Conservation (phyloP, 1,140 invertebrate genomes). For the Trachymyrmex cornetzi region DNA sequence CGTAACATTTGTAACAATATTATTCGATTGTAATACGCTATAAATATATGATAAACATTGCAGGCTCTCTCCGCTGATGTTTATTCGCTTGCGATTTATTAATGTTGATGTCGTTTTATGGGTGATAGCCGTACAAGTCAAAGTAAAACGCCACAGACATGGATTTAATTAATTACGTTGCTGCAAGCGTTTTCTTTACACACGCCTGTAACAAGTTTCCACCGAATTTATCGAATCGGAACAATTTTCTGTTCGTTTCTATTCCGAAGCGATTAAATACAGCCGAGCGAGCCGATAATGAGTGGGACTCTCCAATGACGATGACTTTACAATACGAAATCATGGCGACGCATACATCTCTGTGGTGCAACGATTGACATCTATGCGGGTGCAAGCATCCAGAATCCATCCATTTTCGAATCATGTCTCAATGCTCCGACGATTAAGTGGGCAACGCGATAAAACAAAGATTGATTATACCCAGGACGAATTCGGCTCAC, state of each 20-base stretch:
- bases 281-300: slow-evolving; percentile 23
- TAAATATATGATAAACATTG: slow-evolving; percentile 53
- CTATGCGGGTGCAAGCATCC: slow-evolving; percentile 58
- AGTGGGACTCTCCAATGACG: slow-evolving; percentile 34
- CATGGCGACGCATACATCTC: slow-evolving; percentile 49
- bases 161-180: slow-evolving; percentile 43
- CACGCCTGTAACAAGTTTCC: not conserved
- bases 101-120: slow-evolving; percentile 24
- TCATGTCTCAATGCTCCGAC: slow-evolving; percentile 43
- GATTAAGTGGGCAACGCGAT: slow-evolving; percentile 51
- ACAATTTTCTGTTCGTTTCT: slow-evolving; percentile 20
- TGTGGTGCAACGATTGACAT: slow-evolving; percentile 31
- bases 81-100: slow-evolving; percentile 51
- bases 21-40: slow-evolving; percentile 38
- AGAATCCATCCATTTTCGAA: slow-evolving; percentile 44
- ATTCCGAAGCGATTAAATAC: slow-evolving; percentile 23
- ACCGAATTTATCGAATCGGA: slow-evolving; percentile 4
- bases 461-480: slow-evolving; percentile 54
- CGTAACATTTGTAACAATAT: slow-evolving; percentile 54
- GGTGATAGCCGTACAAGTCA: slow-evolving; percentile 36
- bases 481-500: not conserved
- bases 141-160: slow-evolving; percentile 47
- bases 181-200: slow-evolving; percentile 21
- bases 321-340: slow-evolving; percentile 59
- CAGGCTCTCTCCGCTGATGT: slow-evolving; percentile 14